Base-by-base conservation (phyloP, 2,888 invertebrate genomes). In the Dioctria rufipes region DNA sequence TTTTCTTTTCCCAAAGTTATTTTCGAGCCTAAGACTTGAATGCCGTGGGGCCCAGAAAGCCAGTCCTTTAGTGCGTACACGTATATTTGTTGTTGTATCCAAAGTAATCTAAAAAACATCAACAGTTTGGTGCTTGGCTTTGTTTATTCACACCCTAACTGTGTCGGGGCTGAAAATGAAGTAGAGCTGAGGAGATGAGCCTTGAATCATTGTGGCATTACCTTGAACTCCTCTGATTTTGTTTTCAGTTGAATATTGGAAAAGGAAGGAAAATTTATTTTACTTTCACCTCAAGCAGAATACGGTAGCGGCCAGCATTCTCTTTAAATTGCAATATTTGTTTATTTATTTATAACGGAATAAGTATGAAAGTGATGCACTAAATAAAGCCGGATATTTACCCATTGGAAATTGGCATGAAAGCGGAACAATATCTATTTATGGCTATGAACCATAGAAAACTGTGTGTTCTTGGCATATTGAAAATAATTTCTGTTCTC, bases 91-190 rank as follows among this genome's bases (percentile, higher is more conserved):
- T 71, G 49, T 71, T 49, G 51, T 71, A 71, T 71, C 71, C 54
- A 51, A 51, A 71, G 71, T 71, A 71, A 71, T 71, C 71, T 71
- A 71, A 71, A 71, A 71, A 71, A 37, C 71, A 71, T 71, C 71
- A 71, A 71, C 71, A 71, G 71, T 54, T 71, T 71, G 51, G 40
- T 71, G 54, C 71, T 71, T 51, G 40, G 54, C 40, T 71, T 71
- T 71, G 71, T 71, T 71, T 71, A 40, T 54, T 71, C 54, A 49
- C 71, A 54, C 40, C 71, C 71, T 71, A 49, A n/a, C 71, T 8
- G n/a, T 42, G 65, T 37, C 65, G 65, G 65, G 25, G 67, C 25
- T 46, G 46, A 46, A 67, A 58, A 58, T 11, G n/a, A 58, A 8
- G 11, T 8, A 13, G 67, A 67, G 67, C 46, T 6, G 40, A 46